These are phyloP conservation scores for Caenorhabditis afra DNA, from an alignment of 2,888 invertebrate genomes.

Conservation along the genomic window DNA sequence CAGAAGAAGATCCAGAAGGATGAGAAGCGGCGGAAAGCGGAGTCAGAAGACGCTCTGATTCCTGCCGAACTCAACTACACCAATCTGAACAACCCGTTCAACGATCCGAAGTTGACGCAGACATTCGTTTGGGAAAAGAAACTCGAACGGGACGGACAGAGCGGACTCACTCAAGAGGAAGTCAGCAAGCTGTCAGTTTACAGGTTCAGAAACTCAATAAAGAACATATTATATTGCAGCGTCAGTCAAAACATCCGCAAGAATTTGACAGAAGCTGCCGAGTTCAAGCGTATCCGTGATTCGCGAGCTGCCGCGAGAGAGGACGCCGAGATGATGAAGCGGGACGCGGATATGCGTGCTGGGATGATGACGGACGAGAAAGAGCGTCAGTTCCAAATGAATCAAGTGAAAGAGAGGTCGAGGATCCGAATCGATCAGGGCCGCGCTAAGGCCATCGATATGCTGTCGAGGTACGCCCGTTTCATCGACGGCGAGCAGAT, in stretches of 20 bases:
- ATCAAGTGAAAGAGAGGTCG: conserved; percentile 89
- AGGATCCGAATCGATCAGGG: conserved; percentile 96
- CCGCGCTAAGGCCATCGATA: conserved; percentile 97
- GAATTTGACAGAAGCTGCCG: conserved; percentile 88
- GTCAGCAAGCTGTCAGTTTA: conserved; percentile 68
- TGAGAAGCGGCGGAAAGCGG: conserved; percentile 19
- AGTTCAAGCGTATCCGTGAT: conserved; percentile 91
- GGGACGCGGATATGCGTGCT: conserved; percentile 91
- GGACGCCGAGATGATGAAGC: conserved; percentile 85
- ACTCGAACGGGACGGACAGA: conserved; percentile 90
- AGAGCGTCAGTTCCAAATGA: conserved; percentile 97
- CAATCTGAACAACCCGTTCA: conserved; percentile 98
- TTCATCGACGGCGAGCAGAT: conserved; percentile 50
- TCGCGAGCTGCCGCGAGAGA: conserved; percentile 78
- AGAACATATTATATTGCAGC: conserved; percentile 50
- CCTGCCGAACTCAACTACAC: conserved; percentile 88
- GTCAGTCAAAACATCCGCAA: conserved; percentile 69
- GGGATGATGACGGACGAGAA: conserved; percentile 95
- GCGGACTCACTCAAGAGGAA: conserved; percentile 64
- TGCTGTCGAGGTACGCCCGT: conserved; percentile 87
- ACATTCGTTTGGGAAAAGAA: conserved; percentile 98
- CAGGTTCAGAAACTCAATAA: neutral
- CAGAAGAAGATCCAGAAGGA: conserved; percentile 86
- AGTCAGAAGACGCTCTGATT: conserved; percentile 84
- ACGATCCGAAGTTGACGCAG: conserved; percentile 93